Base-by-base conservation (phyloP, 2,797 vertebrate genomes). In the Channallabes apus region DNA sequence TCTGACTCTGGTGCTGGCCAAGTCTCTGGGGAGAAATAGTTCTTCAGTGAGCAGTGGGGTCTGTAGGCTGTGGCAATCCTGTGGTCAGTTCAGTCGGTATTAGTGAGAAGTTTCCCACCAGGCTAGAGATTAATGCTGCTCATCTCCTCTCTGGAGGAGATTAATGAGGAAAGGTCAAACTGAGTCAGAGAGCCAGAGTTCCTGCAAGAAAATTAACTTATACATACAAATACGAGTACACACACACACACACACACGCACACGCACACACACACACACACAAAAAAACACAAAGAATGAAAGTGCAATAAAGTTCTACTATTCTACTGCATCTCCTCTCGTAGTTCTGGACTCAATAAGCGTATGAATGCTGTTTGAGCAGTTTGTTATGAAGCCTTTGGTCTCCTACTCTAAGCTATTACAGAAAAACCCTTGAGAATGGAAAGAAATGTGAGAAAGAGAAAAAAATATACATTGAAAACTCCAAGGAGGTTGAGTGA, bases 61-160 rank as follows among this genome's bases (percentile, higher is more conserved):
- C 82, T 87, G 51, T 64, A 84, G 86, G 84, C 82, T 64, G 69
- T 81, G 76, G 62, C 81, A 75, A 84, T 68, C 82, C 83, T 58
- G 80, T 41, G 86, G 87, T 82, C 84, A 88, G 82, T 84, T 68
- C 85, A 85, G 86, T 85, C 59, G 88, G 69, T 78, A 86, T 41
- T 87, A 76, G 82, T 38, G 84, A 76, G 85, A 81, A 85, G 82
- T 80, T 84, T 92, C 87, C 89, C 88, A 88, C 86, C 86, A 86
- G 88, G 89, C 89, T 77, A 77, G 84, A 91, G 91, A 93, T 93
- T 90, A 90, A 93, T 93, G 89, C 85, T 89, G 89, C 90, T 91
- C 46, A 69, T 91, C 92, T 92, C 85, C 87, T 92, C 90, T 90
- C 89, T 84, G 90, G 90, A 91, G 91, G 89, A 91, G 91, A 93